Evolutionary conservation across 2,888 invertebrate genomes (phyloP), one percentile per base, ranked within the genome.

Genomic region (Metopia argyrocephala): DNA sequence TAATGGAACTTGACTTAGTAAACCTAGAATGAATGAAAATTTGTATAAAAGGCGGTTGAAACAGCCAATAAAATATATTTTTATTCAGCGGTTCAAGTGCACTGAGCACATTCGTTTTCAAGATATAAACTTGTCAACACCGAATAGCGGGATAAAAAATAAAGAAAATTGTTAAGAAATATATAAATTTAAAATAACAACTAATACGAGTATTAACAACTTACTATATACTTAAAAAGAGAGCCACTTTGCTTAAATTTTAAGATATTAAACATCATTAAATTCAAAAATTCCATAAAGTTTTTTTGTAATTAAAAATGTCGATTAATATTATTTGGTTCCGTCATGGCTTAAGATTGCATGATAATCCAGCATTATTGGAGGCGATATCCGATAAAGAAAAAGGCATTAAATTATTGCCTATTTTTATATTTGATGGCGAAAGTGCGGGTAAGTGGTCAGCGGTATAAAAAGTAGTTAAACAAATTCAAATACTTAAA

Each of bases 391-490:
- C 85, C 1, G 86, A 87, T 66, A 86, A 84, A 85, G 86, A 85
- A 74, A 84, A 85, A 52, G 86, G 85, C 18, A 84, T 87, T 15
- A 86, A 85, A 12, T 91, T 95, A 85, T 93, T 93, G 84, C 94
- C 94, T 0, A 85, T 95, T 2, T 95, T 94, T 86, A 94, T 95
- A 84, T 94, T 95, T 86, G 95, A 95, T 88, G 94, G 94, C n/a
- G 93, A 94, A 88, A 94, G 93, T 82, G 94, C 94, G 84, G 94
- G 94, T 94, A 85, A 78, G 76, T 78, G 31, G 5, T 20, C 18
- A 57, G 20, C 9, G 15, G 23, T 18, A 62, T 25, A 21, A 20
- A 38, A 21, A 45, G 38, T 38, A 18, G n/a, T n/a, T n/a, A n/a
- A n/a, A n/a, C n/a, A n/a, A n/a, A n/a, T n/a, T n/a, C 12, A 38